Evolutionary conservation across 2,113 vertebrate genomes (phyloP).

Genomic region (Muntiacus muntjak): DNA sequence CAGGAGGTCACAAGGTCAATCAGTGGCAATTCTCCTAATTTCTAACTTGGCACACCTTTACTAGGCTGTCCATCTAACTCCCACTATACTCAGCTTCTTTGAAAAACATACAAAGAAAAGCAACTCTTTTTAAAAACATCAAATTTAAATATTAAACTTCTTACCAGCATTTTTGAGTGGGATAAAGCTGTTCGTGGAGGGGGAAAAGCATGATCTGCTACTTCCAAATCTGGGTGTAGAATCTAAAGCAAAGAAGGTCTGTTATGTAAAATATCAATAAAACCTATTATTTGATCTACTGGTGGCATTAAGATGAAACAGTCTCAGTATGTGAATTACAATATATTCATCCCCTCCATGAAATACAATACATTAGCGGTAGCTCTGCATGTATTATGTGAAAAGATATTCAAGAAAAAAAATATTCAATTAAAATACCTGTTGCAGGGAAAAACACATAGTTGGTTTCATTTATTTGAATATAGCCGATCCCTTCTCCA

Average conservation of each 20-base stretch:
- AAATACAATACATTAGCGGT: neutral
- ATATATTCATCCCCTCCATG: neutral
- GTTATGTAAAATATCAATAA: constrained; percentile 44
- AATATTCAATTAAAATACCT: neutral
- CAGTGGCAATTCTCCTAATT: neutral
- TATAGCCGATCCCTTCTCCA: neutral
- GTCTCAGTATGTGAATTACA: neutral
- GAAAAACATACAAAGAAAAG: constrained; percentile 2
- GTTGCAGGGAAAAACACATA: neutral
- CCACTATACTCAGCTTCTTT: neutral
- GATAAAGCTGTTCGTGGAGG: constrained; percentile 92
- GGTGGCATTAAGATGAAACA: neutral
- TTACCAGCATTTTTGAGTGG: constrained; percentile 96
- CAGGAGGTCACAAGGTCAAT: neutral
- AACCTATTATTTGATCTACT: constrained; percentile 21
- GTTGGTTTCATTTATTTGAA: neutral
- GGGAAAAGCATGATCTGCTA: constrained; percentile 97
- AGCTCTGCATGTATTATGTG: neutral
- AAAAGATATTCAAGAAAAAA: constrained; percentile 17
- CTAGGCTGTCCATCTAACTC: neutral
- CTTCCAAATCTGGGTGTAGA: constrained; percentile 97
- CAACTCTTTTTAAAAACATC: constrained; percentile 14
- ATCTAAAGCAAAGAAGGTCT: constrained; percentile 83
- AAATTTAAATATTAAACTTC: constrained; percentile 69
- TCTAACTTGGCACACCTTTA: neutral